phyloP scores from a whole-genome alignment of 2,797 vertebrate genomes.

The Anomalospiza imberbis region DNA sequence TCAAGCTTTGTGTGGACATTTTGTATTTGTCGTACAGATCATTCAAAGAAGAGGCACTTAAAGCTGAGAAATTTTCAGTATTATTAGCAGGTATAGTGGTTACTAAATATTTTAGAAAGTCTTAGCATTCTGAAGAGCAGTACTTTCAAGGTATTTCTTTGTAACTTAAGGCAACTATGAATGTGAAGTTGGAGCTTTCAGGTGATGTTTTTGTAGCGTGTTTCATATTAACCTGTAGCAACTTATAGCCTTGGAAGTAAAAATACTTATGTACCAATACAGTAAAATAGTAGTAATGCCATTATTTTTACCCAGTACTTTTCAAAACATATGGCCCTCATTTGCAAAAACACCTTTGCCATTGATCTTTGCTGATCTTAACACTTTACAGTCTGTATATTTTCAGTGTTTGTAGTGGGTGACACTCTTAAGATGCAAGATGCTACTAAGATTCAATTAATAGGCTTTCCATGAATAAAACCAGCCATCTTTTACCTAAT shows the following conservation, averaged over 20 bases:
- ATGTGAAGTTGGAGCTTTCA: neutral
- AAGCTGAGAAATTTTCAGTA: neutral
- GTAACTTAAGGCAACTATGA: neutral
- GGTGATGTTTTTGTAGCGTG: neutral
- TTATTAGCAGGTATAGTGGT: neutral
- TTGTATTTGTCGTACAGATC: neutral
- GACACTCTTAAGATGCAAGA: neutral
- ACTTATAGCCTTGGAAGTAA: neutral
- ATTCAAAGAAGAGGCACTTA: neutral
- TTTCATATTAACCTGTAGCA: neutral
- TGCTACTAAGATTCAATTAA: neutral
- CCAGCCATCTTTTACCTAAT: conserved; percentile 77
- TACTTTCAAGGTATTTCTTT: neutral
- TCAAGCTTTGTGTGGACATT: neutral
- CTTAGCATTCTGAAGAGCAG: neutral
- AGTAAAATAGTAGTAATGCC: neutral
- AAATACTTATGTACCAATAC: neutral
- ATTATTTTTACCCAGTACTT: neutral
- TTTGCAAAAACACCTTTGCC: neutral
- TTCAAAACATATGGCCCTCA: neutral
- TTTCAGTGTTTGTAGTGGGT: neutral
- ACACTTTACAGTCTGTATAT: neutral
- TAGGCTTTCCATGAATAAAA: neutral
- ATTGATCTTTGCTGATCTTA: neutral
- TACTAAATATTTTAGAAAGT: neutral